These are phyloP conservation scores for Laspeyria flexula DNA, from an alignment of 2,888 invertebrate genomes.

Conservation along the genomic window DNA sequence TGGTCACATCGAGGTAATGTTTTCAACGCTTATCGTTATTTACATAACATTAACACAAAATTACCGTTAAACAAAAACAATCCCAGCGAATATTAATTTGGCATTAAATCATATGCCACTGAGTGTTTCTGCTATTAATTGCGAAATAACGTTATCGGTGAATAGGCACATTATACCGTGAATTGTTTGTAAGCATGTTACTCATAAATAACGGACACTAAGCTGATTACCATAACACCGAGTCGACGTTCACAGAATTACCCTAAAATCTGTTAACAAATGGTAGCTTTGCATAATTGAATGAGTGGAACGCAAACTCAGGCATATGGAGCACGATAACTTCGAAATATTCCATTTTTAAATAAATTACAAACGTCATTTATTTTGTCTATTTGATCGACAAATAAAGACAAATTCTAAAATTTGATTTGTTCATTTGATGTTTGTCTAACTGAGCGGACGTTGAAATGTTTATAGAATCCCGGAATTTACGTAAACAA, in stretches of 20 bases:
- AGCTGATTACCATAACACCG: constrained; percentile 83
- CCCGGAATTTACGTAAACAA: constrained; percentile 10
- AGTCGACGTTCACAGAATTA: constrained; percentile 76
- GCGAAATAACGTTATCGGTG: constrained; percentile 77
- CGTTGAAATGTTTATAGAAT: constrained; percentile 13
- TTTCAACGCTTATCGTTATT: constrained; percentile 52
- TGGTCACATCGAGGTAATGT: constrained; percentile 26
- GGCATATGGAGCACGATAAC: constrained; percentile 63
- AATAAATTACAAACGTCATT: constrained; percentile 37
- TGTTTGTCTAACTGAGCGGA: constrained; percentile 35
- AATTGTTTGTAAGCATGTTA: constrained; percentile 75
- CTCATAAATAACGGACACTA: constrained; percentile 80
- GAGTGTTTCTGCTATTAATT: constrained; percentile 80
- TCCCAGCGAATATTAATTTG: constrained; percentile 63
- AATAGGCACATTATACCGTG: constrained; percentile 61
- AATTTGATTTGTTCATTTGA: constrained; percentile 30
- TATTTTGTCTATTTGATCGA: constrained; percentile 30
- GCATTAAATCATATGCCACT: constrained; percentile 73
- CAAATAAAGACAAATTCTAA: constrained; percentile 34
- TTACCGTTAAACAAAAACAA: constrained; percentile 72
- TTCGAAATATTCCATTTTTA: constrained; percentile 42
- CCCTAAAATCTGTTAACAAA: constrained; percentile 84
- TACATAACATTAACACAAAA: constrained; percentile 74
- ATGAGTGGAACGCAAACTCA: constrained; percentile 69
- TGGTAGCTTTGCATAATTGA: constrained; percentile 84